A percentile compares a stretch with the other conserved stretches of the same genome.
Evolutionary conservation across 1,140 invertebrate genomes (phyloP).

Genomic region (Diuraphis noxia): DNA sequence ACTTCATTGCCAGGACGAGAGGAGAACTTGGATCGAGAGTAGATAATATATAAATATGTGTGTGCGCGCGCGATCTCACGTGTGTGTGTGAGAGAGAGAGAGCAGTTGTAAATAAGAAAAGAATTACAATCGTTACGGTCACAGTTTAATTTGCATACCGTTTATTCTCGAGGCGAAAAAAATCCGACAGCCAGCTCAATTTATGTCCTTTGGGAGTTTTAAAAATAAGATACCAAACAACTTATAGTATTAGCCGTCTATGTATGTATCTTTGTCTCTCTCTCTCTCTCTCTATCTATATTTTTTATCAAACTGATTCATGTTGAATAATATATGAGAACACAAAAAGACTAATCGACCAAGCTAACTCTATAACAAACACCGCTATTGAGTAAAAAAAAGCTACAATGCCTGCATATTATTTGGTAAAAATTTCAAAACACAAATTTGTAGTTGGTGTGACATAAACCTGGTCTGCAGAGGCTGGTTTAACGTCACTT

Average conservation of each 20-base stretch:
- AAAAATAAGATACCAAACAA: slow-evolving; percentile 46
- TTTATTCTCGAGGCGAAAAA: slow-evolving; percentile 15
- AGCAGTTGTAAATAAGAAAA: slow-evolving; percentile 49
- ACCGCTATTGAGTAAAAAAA: neutral
- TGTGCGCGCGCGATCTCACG: too few relatives aligned
- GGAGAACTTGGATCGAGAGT: neutral
- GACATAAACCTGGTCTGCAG: too few relatives aligned
- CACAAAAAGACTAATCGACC: neutral
- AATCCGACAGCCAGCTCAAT: slow-evolving; percentile 30
- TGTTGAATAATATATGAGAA: neutral
- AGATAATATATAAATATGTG: slow-evolving; percentile 25
- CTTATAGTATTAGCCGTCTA: neutral
- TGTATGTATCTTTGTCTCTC: neutral
- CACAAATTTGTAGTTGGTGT: neutral
- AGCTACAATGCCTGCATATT: neutral
- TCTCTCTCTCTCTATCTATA: neutral
- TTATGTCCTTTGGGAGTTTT: slow-evolving; percentile 35
- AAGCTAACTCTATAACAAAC: neutral
- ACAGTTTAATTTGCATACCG: slow-evolving; percentile 48
- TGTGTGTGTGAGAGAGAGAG: neutral
- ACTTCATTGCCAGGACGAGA: neutral
- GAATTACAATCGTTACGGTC: slow-evolving; percentile 52
- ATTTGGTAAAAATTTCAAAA: neutral
- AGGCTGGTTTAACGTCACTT: neutral
- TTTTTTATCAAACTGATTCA: neutral